Evolutionary conservation across 2,113 vertebrate species (phyloP).

Genomic region (Zapornia atra): DNA sequence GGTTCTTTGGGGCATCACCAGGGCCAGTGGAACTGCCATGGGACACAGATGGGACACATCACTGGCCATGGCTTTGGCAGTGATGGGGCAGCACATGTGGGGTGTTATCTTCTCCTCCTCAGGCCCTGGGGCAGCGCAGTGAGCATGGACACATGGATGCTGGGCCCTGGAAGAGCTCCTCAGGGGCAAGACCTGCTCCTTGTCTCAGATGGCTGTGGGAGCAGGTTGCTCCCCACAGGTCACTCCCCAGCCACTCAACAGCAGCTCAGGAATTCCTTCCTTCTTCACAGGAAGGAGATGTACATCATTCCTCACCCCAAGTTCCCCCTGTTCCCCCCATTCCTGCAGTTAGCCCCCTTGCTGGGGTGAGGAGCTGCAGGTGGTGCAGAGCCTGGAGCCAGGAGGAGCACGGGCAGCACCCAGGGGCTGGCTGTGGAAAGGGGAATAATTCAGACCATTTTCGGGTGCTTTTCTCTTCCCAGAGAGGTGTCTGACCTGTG

Average conservation of each 20-base stretch:
- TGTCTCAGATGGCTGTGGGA: accelerated
- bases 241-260: neutral
- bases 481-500: neutral
- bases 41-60: accelerated
- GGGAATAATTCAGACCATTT: neutral
- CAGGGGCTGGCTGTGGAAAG: accelerated
- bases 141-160: accelerated
- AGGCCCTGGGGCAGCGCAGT: too few relatives aligned
- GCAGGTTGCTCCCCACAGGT: neutral
- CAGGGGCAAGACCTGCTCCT: accelerated
- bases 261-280: neutral
- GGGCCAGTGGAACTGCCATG: neutral
- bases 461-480: neutral
- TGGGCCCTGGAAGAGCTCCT: neutral
- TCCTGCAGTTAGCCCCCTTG: neutral
- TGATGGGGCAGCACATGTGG: neutral
- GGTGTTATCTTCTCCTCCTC: neutral
- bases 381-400: neutral
- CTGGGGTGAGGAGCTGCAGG: accelerated
- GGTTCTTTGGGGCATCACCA: accelerated
- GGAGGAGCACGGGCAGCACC: neutral
- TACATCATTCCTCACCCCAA: neutral
- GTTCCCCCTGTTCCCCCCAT: neutral
- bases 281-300: neutral
- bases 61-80: accelerated